Base-by-base conservation (phyloP, 2,888 invertebrate genomes). In the Fissipunctia ypsillon region DNA sequence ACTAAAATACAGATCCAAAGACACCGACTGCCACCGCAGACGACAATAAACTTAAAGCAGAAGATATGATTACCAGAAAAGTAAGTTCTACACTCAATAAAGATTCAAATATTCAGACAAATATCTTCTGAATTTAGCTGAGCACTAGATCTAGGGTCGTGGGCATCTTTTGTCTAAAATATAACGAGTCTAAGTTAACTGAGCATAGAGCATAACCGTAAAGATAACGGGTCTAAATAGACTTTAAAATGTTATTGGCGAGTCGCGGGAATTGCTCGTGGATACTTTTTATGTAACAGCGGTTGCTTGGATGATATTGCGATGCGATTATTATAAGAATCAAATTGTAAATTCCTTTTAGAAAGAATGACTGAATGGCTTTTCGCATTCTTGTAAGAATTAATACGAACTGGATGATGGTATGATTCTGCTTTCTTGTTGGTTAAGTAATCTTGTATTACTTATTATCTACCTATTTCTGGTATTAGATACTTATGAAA, bases 171-270 rank as follows among this genome's bases (percentile, higher is more conserved):
- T 87, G 87, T 87, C 81, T 85, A 72, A 84, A 85, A 84, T 79
- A 81, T 77, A 83, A 86, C 83, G 70, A 85, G 77, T 74, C 59
- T 79, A 84, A 69, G 78, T 82, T 64, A 78, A 81, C 80, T 81
- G 69, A 82, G 76, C 84, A 85, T 83, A 83, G 77, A 79, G 50
- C 67, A 88, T 88, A 89, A 88, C 90, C 85, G 80, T 91, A 78
- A 88, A 90, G 86, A 88, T 90, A 90, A 87, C 86, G 83, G 84
- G 78, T 84, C 85, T 87, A 87, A 90, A 90, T 90, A 85, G 88
- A 87, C 89, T 87, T 88, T 91, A 90, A 91, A 91, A 91, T 90
- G 88, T 91, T 91, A 91, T 91, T 90, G 88, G 89, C 52, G 82
- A 84, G 77, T 80, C 68, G 78, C 71, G 81, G 80, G 83, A 80